These are phyloP conservation scores for Chaetoderma sp. DNA, from an alignment of 2,888 invertebrate genomes.

Conservation along the genomic window DNA sequence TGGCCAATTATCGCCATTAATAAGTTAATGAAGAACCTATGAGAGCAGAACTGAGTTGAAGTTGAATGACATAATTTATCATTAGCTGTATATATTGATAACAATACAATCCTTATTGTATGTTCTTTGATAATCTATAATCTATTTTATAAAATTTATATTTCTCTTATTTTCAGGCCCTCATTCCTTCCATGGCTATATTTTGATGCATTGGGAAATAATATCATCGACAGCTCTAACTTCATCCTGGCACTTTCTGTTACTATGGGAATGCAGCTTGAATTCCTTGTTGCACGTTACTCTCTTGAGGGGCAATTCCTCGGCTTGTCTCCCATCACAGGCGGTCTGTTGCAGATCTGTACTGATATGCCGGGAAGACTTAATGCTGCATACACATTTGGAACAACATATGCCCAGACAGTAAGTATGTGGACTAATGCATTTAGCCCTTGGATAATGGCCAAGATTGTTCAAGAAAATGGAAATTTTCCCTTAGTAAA, in stretches of 20 bases:
- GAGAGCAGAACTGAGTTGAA: neutral
- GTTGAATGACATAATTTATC: neutral
- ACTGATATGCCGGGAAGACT: conserved; percentile 46
- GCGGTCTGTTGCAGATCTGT: conserved; percentile 68
- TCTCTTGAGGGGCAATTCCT: conserved; percentile 65
- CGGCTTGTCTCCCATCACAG: conserved; percentile 53
- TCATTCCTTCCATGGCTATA: conserved; percentile 56
- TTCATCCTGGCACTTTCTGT: conserved; percentile 45
- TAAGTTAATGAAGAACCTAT: too few relatives aligned
- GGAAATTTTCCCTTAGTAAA: too few relatives aligned
- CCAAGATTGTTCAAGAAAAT: neutral
- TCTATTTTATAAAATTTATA: too few relatives aligned
- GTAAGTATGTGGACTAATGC: conserved; percentile 42
- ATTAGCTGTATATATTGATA: neutral
- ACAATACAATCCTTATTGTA: too few relatives aligned
- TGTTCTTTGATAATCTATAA: too few relatives aligned
- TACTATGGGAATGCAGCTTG: too few relatives aligned
- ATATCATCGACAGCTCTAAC: conserved; percentile 42
- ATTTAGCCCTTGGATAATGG: neutral
- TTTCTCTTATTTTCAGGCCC: conserved; percentile 39
- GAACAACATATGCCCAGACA: conserved; percentile 61
- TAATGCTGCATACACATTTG: conserved; percentile 68
- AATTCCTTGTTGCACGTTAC: conserved; percentile 60
- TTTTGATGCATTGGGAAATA: conserved; percentile 39
- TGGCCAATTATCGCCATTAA: too few relatives aligned